Evolutionary conservation across 2,797 vertebrate genomes (phyloP), one percentile per base, ranked within the genome.

Genomic region (Fringilla coelebs): DNA sequence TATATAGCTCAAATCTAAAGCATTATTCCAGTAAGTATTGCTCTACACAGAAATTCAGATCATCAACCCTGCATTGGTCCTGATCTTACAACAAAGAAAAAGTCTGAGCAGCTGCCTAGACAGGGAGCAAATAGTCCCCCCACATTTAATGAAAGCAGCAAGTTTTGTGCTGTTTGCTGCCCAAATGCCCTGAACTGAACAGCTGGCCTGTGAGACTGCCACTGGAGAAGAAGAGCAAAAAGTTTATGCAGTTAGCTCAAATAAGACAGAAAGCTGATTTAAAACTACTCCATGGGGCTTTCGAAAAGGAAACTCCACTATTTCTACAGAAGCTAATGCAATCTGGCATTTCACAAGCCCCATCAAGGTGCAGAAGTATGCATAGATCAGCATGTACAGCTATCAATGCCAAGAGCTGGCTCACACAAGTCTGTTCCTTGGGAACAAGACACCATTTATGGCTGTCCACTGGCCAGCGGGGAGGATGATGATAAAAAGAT

Each of bases 381-480:
- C 78, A 54, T 2, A 77, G 49, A 54, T 65, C 11, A 72, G 51
- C 1, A 2, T 6, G n/a, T 21, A 32, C 38, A 46, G 85, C 48
- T 34, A 55, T 15, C 10, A 29, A 24, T 62, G 92, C 94, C 93
- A 96, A 88, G 73, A 54, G 41, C 48, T 60, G 87, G 70, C 85
- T 93, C 67, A 49, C 58, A 54, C 52, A 40, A 65, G 22, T 46
- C 55, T 55, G 29, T 9, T 79, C 72, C 83, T 77, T 74, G 86
- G 71, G 43, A 94, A 73, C 17, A 84, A 14, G 31, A 81, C 70
- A 31, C 74, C 70, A 58, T 92, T 89, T 94, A 85, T 48, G 57
- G 94, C 54, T 85, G 51, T 48, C 78, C 78, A 60, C 51, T 65
- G 66, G 75, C 70, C 92, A 86, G 48, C 1, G 0, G 17, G 36